A percentile compares a stretch with the other conserved stretches of the same genome.
phyloP scores from a whole-genome alignment of 2,113 vertebrate genomes.

The Eptesicus fuscus region DNA sequence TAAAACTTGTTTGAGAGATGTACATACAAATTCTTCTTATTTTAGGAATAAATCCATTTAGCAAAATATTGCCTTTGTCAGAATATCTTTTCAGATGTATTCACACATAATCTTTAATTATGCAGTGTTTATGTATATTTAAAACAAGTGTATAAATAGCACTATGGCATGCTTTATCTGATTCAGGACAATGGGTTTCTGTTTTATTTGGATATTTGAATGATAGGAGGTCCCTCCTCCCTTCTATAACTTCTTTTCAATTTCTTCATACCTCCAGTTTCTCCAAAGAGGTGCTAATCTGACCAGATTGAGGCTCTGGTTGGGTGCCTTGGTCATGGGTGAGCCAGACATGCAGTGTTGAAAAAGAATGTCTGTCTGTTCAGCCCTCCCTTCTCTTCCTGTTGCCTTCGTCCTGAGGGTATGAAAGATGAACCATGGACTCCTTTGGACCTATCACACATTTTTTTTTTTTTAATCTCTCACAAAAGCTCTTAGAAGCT shows the following conservation, averaged over 20 bases:
- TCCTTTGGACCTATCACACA: not conserved
- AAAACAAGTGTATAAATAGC: not conserved
- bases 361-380: not conserved
- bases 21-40: not conserved
- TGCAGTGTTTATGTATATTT: not conserved
- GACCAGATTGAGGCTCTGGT: not conserved
- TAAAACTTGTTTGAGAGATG: not conserved
- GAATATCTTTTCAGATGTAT: not conserved
- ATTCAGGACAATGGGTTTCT: not conserved
- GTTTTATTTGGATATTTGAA: not conserved
- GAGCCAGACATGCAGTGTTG: not conserved
- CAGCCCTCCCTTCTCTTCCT: not conserved
- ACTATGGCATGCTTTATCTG: not conserved
- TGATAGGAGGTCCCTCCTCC: not conserved
- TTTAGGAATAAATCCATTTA: not conserved
- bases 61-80: not conserved
- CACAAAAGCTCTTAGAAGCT: not conserved
- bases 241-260: not conserved
- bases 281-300: not conserved
- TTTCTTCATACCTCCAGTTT: not conserved
- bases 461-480: not conserved
- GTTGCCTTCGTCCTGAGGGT: not conserved
- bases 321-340: not conserved
- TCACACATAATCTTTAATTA: not conserved
- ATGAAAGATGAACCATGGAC: not conserved